These are phyloP conservation scores for Psococerastis gibbosa DNA, from an alignment of 2,888 invertebrate species.

Conservation along the genomic window DNA sequence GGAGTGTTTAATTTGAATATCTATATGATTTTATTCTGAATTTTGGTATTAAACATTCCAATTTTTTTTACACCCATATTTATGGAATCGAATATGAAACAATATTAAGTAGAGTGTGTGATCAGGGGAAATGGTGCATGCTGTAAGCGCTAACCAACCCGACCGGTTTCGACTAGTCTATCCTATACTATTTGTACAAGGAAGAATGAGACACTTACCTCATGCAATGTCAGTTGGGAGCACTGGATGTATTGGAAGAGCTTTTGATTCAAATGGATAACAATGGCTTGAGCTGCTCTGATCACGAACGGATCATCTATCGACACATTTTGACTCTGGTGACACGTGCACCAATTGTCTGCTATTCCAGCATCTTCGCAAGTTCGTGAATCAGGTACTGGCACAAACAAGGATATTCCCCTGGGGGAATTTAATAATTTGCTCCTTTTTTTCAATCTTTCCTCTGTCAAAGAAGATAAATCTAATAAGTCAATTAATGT, in stretches of 20 bases:
- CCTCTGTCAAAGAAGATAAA: slow-evolving; percentile 27
- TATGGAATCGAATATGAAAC: too few species aligned
- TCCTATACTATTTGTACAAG: too few species aligned
- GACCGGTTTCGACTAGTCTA: too few species aligned
- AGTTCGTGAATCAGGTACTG: slow-evolving; percentile 48
- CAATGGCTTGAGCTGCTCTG: slow-evolving; percentile 38
- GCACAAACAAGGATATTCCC: slow-evolving; percentile 58
- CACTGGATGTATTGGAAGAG: slow-evolving; percentile 43
- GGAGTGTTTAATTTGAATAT: too few species aligned
- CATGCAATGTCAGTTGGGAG: slow-evolving; percentile 37
- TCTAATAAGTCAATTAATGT: slow-evolving; percentile 52
- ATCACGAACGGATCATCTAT: slow-evolving; percentile 33
- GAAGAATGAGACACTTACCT: slow-evolving; percentile 19
- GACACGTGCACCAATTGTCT: slow-evolving; percentile 79
- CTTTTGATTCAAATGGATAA: slow-evolving; percentile 43
- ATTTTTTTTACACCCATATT: too few species aligned
- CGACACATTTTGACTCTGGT: slow-evolving; percentile 38
- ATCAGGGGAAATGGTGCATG: too few species aligned
- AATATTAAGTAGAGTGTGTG: too few species aligned
- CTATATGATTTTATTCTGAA: too few species aligned
- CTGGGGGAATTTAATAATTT: slow-evolving; percentile 23
- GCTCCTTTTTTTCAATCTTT: slow-evolving; percentile 25
- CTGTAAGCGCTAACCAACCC: too few species aligned
- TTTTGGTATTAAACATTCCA: too few species aligned
- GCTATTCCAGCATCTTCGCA: slow-evolving; percentile 61